A percentile compares a stretch with the other conserved stretches of the same genome.
These are phyloP conservation scores for Polymixis lichenea DNA, from an alignment of 2,888 invertebrate species.

Conservation along the genomic window DNA sequence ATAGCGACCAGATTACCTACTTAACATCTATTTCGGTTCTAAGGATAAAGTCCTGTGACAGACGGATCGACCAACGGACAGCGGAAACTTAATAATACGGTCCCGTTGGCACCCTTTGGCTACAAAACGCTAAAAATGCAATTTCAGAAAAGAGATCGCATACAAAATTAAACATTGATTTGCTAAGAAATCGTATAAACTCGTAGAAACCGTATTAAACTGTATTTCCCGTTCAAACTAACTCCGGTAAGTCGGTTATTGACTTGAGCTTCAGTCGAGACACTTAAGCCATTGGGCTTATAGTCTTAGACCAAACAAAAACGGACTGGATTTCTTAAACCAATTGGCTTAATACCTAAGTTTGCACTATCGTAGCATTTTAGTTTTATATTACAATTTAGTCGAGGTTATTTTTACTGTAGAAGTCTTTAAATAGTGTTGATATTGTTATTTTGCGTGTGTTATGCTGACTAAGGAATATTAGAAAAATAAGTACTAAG, in stretches of 20 bases:
- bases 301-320: constrained; percentile 34
- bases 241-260: constrained; percentile 34
- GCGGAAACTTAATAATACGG: no score
- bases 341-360: neutral
- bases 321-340: constrained; percentile 8
- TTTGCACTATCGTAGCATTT: neutral
- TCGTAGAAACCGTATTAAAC: neutral
- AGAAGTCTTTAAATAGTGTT: no score
- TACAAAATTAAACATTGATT: neutral
- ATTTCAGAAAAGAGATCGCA: neutral
- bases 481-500: neutral
- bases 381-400: constrained; percentile 14
- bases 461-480: neutral
- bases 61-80: no score
- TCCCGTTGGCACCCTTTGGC: no score
- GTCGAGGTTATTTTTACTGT: neutral
- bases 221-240: constrained; percentile 11
- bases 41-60: no score
- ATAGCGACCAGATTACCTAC: no score
- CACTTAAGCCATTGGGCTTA: constrained; percentile 19
- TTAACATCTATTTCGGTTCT: no score
- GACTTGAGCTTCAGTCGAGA: constrained; percentile 9
- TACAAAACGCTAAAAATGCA: neutral
- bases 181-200: neutral
- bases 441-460: neutral